Evolutionary conservation across 2,797 vertebrate genomes (phyloP).

Genomic region (Anguilla anguilla): DNA sequence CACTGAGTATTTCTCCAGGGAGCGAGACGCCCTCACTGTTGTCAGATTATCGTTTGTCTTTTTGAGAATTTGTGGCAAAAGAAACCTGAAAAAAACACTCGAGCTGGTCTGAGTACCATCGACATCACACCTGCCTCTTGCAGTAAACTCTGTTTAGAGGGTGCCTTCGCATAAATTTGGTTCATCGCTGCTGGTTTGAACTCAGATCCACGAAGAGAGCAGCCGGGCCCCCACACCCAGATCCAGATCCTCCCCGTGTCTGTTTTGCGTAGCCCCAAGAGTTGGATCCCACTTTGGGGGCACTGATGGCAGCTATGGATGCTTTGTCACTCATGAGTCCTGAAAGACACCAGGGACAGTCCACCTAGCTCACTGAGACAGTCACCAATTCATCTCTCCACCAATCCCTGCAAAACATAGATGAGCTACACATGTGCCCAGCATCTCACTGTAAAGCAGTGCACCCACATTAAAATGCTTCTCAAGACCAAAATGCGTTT

Average conservation of each 20-base stretch:
- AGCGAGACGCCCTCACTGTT: conserved; percentile 50
- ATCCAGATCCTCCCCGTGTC: too few species aligned
- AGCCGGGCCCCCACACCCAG: background rate
- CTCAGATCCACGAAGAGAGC: conserved; percentile 53
- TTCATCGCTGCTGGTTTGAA: conserved; percentile 55
- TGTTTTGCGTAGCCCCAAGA: background rate
- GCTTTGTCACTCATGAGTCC: background rate
- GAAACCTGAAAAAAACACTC: conserved; percentile 29
- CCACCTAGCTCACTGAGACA: conserved; percentile 64
- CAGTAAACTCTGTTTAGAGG: conserved; percentile 61
- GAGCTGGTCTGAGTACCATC: background rate
- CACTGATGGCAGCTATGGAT: background rate
- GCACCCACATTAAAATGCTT: conserved; percentile 47
- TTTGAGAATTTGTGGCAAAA: conserved; percentile 35
- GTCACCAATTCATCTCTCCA: conserved; percentile 57
- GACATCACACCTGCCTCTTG: conserved; percentile 56
- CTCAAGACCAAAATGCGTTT: conserved; percentile 58
- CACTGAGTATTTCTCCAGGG: conserved; percentile 70
- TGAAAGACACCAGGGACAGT: conserved; percentile 57
- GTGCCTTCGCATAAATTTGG: conserved; percentile 39
- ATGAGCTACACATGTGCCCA: conserved; percentile 59
- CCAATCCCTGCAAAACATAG: conserved; percentile 51
- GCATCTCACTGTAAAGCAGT: conserved; percentile 65
- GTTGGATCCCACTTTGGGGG: background rate
- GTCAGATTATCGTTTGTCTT: conserved; percentile 50